Evolutionary conservation across 2,113 vertebrate species (phyloP), one percentile per base, ranked within the genome.

Genomic region (Mormyrus lacerda): DNA sequence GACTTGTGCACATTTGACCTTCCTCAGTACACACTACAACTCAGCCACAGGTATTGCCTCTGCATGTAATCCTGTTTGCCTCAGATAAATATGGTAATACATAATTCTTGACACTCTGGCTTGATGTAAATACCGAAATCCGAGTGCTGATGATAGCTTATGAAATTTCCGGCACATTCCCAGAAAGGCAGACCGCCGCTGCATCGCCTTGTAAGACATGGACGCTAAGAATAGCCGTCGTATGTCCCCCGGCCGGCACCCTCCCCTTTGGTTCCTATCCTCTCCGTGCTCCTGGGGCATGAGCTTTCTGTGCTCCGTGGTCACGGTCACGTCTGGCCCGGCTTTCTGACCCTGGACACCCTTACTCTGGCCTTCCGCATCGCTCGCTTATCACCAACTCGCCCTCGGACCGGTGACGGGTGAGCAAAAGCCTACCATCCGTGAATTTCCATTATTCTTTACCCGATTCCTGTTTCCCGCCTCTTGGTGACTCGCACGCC

Each of bases 71-170:
- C 44, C 44, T 48, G 44, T 85, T 85, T 85, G 10, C 82, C 7
- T 4, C 42, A n/a, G 83, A 48, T 85, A 85, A 85, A 85, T 48
- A 85, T 85, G 83, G 44, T 85, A 85, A 85, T 48, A 27, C 47
- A 47, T 47, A 47, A 85, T 85, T 85, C 82, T 24, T 45, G 42
- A 85, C 82, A 47, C 45, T 44, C 83, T 50, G 5, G 73, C 73
- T 35, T 79, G 73, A 42, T 35, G 35, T 79, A 79, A 79, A 79
- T 79, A 42, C 35, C 35, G 2, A 79, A 79, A 79, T 79, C 35
- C 35, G 35, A 79, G 31, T 17, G 35, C 73, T 79, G 73, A 19
- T 79, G 73, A 79, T 79, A 42, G 73, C 73, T 79, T 42, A 42
- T 79, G 31, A 79, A 79, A 79, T 79, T 79, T 79, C 35, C 13